Base-by-base conservation (phyloP, 2,888 invertebrate species). In the Eupithecia subumbrata region DNA sequence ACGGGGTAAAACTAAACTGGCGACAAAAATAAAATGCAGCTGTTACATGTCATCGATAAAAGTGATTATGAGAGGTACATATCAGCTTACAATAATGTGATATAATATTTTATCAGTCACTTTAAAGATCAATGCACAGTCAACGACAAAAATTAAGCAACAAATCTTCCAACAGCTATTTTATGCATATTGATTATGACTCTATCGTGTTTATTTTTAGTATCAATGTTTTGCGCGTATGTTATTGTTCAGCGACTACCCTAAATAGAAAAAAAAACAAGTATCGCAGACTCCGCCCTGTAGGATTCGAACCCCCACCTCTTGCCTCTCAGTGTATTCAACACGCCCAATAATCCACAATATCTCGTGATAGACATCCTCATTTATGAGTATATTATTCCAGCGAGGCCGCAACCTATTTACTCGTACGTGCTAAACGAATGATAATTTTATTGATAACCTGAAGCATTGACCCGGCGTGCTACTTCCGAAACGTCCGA, bases 321-420 rank as follows among this genome's bases (percentile, higher is more conserved):
- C 1, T 30, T 63, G 5, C 25, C 18, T 60, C n/a, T n/a, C n/a
- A n/a, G n/a, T 4, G n/a, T 22, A 8, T 8, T n/a, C 11, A 48
- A 30, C 16, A 2, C 63, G 18, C 16, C 30, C 1, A 63, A n/a
- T 12, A 3, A 22, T 56, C 22, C 11, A 3, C 12, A 11, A 56
- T 56, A 11, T 22, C 3, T 22, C 22, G 11, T 22, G 56, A 22
- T 56, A 56, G 22, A 52, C n/a, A 2, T 4, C 56, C 56, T 22
- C 56, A 56, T 22, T 56, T 22, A 9, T 60, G 60, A 14, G 4
- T 5, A 25, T 67, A 22, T 67, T 37, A 43, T 25, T 43, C n/a
- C 14, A 67, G 52, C 52, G 56, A 73, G 73, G 56, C 56, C 73
- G 14, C 40, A 68, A 43, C 43, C 73, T 30, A 73, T 73, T 73